These are phyloP conservation scores for Sylvilagus floridanus DNA, from an alignment of 2,797 vertebrate genomes.

Conservation along the genomic window DNA sequence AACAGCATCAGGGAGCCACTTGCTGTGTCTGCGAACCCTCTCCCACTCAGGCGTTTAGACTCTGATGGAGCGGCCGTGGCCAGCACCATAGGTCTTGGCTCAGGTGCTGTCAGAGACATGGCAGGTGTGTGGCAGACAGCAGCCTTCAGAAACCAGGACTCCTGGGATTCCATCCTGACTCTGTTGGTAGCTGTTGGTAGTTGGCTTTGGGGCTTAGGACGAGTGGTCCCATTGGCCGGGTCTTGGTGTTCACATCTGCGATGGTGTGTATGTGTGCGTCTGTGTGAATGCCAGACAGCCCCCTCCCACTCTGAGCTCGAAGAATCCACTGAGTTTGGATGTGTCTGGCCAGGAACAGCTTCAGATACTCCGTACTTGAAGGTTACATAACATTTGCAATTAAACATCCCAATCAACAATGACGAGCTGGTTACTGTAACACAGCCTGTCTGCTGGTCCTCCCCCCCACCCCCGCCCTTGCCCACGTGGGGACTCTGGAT, in stretches of 20 bases:
- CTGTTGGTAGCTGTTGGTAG: neutral
- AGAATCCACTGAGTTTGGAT: conserved; percentile 38
- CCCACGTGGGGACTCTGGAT: neutral
- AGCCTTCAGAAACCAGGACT: neutral
- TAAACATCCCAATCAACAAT: conserved; percentile 48
- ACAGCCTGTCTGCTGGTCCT: neutral
- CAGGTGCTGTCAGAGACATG: fast-evolving
- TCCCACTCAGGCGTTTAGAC: neutral
- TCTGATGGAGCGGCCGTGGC: neutral
- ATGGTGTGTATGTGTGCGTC: neutral
- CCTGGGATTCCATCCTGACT: neutral
- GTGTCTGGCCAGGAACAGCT: conserved; percentile 68
- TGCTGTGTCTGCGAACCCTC: neutral
- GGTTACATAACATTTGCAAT: conserved; percentile 72
- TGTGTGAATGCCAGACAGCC: neutral
- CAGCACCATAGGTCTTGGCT: neutral
- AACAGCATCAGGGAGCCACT: fast-evolving
- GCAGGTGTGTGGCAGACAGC: fast-evolving
- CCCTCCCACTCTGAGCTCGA: neutral
- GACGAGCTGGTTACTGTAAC: neutral
- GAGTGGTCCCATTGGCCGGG: neutral
- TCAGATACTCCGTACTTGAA: conserved; percentile 18
- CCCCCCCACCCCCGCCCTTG: no score
- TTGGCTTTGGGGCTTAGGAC: neutral
- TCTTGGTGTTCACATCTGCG: neutral